phyloP scores from a whole-genome alignment of 2,888 invertebrate genomes.

The Patella depressa region DNA sequence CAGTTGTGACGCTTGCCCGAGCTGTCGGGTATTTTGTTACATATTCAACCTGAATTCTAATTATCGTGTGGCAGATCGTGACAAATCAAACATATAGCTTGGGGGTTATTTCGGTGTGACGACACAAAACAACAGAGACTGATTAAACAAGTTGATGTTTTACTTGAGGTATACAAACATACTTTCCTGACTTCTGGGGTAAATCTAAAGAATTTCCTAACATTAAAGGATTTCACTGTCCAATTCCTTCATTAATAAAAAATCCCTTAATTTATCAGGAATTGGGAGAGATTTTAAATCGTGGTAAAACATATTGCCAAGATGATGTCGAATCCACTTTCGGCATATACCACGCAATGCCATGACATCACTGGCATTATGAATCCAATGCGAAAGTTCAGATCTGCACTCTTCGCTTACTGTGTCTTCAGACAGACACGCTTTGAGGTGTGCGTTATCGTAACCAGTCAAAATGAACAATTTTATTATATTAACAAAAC shows the following conservation, averaged over 20 bases:
- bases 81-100: no score
- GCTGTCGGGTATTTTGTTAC: no score
- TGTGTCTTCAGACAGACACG: constrained; percentile 40
- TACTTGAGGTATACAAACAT: no score
- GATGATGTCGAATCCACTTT: constrained; percentile 60
- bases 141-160: no score
- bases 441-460: constrained; percentile 51
- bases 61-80: no score
- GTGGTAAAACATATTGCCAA: constrained; percentile 52
- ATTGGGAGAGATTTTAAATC: constrained; percentile 52
- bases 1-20: no score
- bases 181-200: no score
- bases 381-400: constrained; percentile 56
- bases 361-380: constrained; percentile 54
- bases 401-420: constrained; percentile 37
- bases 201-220: neutral
- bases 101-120: no score
- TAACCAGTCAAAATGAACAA: constrained; percentile 64
- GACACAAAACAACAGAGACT: no score
- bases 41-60: no score
- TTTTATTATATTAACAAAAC: constrained; percentile 53
- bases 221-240: constrained; percentile 40
- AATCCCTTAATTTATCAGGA: constrained; percentile 59
- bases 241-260: constrained; percentile 60
- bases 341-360: constrained; percentile 62